Percentiles rank a stretch among this genome's conserved stretches.
Conservation (phyloP, 2,797 vertebrate genomes). For the Phrynocephalus forsythii region DNA sequence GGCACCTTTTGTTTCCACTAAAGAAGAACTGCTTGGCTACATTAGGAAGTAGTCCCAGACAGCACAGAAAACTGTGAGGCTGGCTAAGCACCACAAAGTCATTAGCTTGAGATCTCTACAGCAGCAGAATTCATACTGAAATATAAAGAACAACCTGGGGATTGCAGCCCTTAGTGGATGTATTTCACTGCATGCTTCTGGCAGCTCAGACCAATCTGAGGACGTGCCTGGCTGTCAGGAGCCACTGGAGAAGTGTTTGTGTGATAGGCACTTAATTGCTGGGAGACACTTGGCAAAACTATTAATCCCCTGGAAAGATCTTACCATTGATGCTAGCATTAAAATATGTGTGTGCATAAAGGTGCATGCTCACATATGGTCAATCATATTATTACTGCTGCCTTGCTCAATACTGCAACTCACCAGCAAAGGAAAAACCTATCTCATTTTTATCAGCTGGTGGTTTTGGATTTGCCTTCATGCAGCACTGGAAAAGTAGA, state of each 20-base stretch:
- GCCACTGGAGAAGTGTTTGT: slow-evolving; percentile 63
- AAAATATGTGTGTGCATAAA: slow-evolving; percentile 60
- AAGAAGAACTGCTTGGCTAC: slow-evolving; percentile 33
- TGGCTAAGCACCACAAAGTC: slow-evolving; percentile 80
- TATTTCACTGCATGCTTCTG: slow-evolving; percentile 71
- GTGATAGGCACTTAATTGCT: slow-evolving; percentile 60
- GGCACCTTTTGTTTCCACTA: slow-evolving; percentile 19
- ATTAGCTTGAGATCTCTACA: slow-evolving; percentile 75
- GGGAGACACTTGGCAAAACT: slow-evolving; percentile 61
- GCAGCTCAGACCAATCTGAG: slow-evolving; percentile 49
- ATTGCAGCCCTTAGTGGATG: slow-evolving; percentile 76
- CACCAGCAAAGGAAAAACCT: slow-evolving; percentile 71
- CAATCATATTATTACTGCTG: slow-evolving; percentile 78
- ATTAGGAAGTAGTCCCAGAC: slow-evolving; percentile 31
- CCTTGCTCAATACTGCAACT: slow-evolving; percentile 74
- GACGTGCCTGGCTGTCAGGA: slow-evolving; percentile 60
- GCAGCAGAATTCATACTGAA: slow-evolving; percentile 83
- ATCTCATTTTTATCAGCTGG: slow-evolving; percentile 62
- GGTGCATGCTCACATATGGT: slow-evolving; percentile 3
- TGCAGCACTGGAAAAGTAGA: neutral
- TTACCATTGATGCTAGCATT: slow-evolving; percentile 55
- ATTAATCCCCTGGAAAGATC: slow-evolving; percentile 66
- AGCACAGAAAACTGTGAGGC: slow-evolving; percentile 31
- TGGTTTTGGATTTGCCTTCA: neutral
- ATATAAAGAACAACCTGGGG: slow-evolving; percentile 81